phyloP scores from a whole-genome alignment of 2,113 vertebrate species.

The Lepidothrix coronata region DNA sequence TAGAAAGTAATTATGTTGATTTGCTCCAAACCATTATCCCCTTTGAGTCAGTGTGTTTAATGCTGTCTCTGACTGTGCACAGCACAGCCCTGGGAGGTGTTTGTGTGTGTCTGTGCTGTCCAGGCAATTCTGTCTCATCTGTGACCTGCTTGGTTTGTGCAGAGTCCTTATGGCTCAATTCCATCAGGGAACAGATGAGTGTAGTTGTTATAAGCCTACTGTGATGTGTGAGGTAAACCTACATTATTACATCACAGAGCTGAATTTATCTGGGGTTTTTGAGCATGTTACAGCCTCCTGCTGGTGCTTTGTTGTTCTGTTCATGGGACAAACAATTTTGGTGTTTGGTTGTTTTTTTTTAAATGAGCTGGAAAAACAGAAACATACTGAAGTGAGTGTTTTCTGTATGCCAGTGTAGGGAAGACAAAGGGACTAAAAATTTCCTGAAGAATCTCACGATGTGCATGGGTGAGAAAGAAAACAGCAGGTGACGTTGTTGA shows the following conservation, averaged over 20 bases:
- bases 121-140: neutral
- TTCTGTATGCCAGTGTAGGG: neutral
- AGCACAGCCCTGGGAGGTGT: neutral
- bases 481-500: neutral
- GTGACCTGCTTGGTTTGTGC: neutral
- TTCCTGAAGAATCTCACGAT: neutral
- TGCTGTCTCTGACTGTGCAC: neutral
- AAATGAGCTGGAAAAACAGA: neutral
- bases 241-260: neutral
- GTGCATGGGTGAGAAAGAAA: neutral
- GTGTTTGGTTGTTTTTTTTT: neutral
- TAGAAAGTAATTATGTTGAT: neutral
- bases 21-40: neutral
- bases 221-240: neutral
- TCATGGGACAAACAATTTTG: neutral
- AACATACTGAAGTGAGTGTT: fast-evolving
- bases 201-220: neutral
- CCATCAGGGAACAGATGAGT: neutral
- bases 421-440: neutral
- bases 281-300: neutral
- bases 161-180: neutral
- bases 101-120: neutral
- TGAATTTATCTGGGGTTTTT: neutral
- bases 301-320: fast-evolving
- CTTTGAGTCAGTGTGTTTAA: neutral